Percentiles rank a stretch among this genome's conserved stretches.
These are phyloP conservation scores for Tetranychus truncatus DNA, from an alignment of 2,888 invertebrate species.

Conservation along the genomic window DNA sequence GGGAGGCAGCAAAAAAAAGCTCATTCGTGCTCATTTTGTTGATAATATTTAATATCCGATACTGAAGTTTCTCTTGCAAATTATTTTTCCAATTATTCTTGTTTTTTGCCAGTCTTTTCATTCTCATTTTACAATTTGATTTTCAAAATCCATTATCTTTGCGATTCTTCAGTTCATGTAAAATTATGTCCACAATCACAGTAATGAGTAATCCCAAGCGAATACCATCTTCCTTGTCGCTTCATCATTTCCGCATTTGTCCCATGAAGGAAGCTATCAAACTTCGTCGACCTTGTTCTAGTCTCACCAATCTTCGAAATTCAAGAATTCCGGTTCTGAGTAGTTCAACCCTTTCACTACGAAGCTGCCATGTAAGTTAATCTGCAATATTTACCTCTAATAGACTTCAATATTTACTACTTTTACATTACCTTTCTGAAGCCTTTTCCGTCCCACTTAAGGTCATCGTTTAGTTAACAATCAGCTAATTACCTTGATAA, in stretches of 20 bases:
- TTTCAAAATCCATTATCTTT: too few relatives aligned
- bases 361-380: conserved; percentile 24
- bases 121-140: too few relatives aligned
- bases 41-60: too few relatives aligned
- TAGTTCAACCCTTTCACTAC: conserved; percentile 19
- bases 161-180: neutral
- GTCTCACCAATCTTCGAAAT: conserved; percentile 8
- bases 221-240: conserved; percentile 8
- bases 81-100: too few relatives aligned
- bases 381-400: neutral
- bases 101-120: too few relatives aligned
- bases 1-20: neutral
- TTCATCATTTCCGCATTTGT: conserved; percentile 25
- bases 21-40: neutral
- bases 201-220: neutral
- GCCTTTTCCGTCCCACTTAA: too few relatives aligned
- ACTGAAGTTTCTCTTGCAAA: too few relatives aligned
- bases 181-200: neutral
- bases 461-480: too few relatives aligned
- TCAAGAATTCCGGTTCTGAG: conserved; percentile 17
- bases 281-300: conserved; percentile 17
- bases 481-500: too few relatives aligned
- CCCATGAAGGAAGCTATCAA: conserved; percentile 25
- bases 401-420: conserved; percentile 3
- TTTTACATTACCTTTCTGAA: neutral